A percentile compares a stretch with the other conserved stretches of the same genome.
These are phyloP conservation scores for Leptodactylus fallax DNA, from an alignment of 2,797 vertebrate genomes.

Conservation along the genomic window DNA sequence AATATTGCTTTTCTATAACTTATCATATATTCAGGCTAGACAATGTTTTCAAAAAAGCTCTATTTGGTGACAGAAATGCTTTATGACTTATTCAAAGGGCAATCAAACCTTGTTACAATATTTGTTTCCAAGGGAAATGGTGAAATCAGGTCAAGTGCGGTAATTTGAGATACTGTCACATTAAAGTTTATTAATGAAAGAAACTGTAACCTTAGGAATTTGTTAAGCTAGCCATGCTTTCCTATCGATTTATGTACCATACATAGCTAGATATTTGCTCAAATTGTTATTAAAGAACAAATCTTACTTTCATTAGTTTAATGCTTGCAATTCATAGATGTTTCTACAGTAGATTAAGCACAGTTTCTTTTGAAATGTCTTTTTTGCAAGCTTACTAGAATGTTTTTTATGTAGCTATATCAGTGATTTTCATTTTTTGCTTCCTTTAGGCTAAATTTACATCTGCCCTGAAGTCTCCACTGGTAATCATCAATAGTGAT, in stretches of 20 bases:
- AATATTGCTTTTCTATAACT: constrained; percentile 36
- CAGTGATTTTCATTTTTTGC: too few species aligned
- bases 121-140: constrained; percentile 60
- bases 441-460: too few species aligned
- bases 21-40: constrained; percentile 41
- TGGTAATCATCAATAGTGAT: too few species aligned
- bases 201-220: constrained; percentile 58
- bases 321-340: too few species aligned
- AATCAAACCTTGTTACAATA: constrained; percentile 57
- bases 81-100: constrained; percentile 58
- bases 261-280: constrained; percentile 8
- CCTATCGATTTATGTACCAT: constrained; percentile 53
- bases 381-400: too few species aligned
- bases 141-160: constrained; percentile 57
- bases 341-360: too few species aligned
- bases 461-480: too few species aligned
- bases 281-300: background rate
- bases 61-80: constrained; percentile 54
- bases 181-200: constrained; percentile 63
- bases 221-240: constrained; percentile 26
- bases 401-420: too few species aligned
- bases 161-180: constrained; percentile 58
- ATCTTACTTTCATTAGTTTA: too few species aligned
- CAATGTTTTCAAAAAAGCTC: constrained; percentile 45
- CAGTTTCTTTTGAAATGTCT: too few species aligned